phyloP scores from a whole-genome alignment of 1,140 invertebrate genomes.

The Neodiprion lecontei region DNA sequence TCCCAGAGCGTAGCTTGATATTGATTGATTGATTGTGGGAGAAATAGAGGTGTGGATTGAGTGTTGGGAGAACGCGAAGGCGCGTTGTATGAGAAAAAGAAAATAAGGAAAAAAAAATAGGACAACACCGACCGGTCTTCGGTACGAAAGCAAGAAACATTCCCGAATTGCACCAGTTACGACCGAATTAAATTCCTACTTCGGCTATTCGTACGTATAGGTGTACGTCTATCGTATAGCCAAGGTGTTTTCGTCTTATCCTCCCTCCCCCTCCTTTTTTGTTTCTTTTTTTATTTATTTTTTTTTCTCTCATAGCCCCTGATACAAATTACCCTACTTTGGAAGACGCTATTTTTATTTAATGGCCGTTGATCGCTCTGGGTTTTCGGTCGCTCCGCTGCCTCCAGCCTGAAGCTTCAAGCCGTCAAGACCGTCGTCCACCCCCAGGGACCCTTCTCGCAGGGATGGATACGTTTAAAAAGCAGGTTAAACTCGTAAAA shows the following conservation, averaged over 20 bases:
- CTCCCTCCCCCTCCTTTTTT: not conserved
- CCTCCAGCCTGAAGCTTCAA: no score
- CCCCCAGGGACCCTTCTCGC: not conserved
- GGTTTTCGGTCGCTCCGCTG: no score
- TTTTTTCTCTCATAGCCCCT: not conserved
- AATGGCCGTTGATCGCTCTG: not conserved
- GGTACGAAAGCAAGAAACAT: not conserved
- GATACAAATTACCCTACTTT: conserved; percentile 1
- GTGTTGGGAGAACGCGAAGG: no score
- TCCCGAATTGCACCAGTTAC: not conserved
- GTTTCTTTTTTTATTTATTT: not conserved
- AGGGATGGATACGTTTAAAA: not conserved
- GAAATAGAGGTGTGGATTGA: not conserved
- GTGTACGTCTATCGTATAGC: no score
- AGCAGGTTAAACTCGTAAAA: no score
- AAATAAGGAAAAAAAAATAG: no score
- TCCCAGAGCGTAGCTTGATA: no score
- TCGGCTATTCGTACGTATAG: no score
- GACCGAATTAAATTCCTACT: not conserved
- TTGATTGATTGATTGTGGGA: not conserved
- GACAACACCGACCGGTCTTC: not conserved
- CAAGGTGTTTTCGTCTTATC: no score
- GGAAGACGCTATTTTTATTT: not conserved
- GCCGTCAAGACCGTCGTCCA: not conserved
- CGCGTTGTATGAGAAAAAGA: no score